Evolutionary conservation across 2,113 vertebrate species (phyloP).

Genomic region (Neomonachus schauinslandi): DNA sequence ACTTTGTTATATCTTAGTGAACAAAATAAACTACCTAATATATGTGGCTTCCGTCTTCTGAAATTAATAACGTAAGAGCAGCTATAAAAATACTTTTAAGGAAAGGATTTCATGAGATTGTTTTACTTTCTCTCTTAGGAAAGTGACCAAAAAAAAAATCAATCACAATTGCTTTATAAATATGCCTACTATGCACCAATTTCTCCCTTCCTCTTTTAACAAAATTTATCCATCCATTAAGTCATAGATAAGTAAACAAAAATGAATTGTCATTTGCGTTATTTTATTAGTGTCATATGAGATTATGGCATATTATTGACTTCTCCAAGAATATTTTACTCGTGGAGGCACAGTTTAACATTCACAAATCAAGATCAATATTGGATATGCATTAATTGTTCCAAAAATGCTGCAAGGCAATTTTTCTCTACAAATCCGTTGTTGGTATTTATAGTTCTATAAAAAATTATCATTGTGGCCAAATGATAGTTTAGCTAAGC

Average conservation of each 20-base stretch:
- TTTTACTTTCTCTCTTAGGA: conserved; percentile 78
- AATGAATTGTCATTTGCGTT: conserved; percentile 88
- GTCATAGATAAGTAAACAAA: conserved; percentile 88
- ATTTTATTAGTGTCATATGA: conserved; percentile 89
- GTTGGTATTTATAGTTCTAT: conserved; percentile 75
- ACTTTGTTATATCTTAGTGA: conserved; percentile 40
- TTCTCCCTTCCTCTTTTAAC: conserved; percentile 79
- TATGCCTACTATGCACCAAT: conserved; percentile 86
- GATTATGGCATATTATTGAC: conserved; percentile 88
- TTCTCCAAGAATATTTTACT: conserved; percentile 86
- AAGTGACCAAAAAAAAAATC: conserved; percentile 85
- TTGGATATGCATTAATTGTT: conserved; percentile 85
- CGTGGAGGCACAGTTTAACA: conserved; percentile 85
- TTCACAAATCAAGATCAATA: conserved; percentile 88
- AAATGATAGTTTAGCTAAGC: conserved; percentile 79
- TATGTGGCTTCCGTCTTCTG: conserved; percentile 55
- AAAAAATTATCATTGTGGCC: conserved; percentile 75
- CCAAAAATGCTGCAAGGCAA: conserved; percentile 83
- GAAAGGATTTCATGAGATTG: conserved; percentile 83
- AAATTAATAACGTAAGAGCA: conserved; percentile 76
- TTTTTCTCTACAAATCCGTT: conserved; percentile 82
- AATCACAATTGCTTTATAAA: conserved; percentile 89
- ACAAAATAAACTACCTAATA: conserved; percentile 61
- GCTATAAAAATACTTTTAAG: conserved; percentile 83
- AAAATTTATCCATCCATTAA: conserved; percentile 87